A percentile compares a stretch with the other conserved stretches of the same genome.
Evolutionary conservation across 2,113 vertebrate species (phyloP).

Genomic region (Anseranas semipalmata): DNA sequence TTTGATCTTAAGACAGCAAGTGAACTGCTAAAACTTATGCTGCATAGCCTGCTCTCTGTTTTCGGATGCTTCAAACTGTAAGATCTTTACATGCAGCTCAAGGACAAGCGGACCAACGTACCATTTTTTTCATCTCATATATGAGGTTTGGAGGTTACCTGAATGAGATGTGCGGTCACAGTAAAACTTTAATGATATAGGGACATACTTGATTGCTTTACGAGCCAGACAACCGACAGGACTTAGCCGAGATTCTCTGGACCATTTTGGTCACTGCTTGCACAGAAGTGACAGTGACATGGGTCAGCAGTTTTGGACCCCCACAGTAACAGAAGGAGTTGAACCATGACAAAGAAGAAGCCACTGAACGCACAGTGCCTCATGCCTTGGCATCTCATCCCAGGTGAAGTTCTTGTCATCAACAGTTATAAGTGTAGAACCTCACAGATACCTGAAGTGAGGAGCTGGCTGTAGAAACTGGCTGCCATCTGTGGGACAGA

Average conservation of each 20-base stretch:
- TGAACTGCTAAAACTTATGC: neutral
- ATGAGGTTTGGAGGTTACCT: neutral
- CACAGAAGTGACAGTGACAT: accelerated
- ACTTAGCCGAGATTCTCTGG: neutral
- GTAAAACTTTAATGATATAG: neutral
- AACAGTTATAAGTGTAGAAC: neutral
- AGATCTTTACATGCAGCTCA: neutral
- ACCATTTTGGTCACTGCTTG: neutral
- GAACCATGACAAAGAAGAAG: neutral
- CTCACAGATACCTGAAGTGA: neutral
- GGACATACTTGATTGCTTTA: neutral
- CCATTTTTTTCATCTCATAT: neutral
- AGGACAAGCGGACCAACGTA: neutral
- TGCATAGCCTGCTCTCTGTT: neutral
- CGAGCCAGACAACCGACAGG: neutral
- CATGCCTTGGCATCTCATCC: neutral
- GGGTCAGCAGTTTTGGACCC: neutral
- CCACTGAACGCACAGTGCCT: neutral
- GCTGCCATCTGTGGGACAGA: neutral
- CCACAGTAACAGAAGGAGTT: neutral
- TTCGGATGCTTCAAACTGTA: neutral
- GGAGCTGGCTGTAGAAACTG: neutral
- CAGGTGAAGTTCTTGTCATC: neutral
- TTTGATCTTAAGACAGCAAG: slow-evolving; percentile 10
- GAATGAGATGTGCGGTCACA: neutral